Evolutionary conservation across 2,888 invertebrate species (phyloP).

Genomic region (Rhabditoides inermis): DNA sequence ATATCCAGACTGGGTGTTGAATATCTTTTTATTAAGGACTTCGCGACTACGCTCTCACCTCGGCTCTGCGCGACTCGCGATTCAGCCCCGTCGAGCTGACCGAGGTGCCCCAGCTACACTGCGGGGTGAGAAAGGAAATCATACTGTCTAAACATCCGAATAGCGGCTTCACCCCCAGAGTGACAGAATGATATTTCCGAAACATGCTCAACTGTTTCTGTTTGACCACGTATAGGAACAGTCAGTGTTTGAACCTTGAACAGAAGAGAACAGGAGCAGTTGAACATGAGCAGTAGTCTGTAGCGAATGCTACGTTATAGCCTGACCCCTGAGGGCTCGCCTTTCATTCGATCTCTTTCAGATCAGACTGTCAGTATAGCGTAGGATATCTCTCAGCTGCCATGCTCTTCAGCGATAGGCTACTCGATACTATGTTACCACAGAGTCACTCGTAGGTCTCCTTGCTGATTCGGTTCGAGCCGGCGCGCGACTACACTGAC

Average conservation of each 20-base stretch:
- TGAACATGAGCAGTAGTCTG: no score
- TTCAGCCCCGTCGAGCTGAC: conserved; percentile 88
- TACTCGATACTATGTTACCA: neutral
- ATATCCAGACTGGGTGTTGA: neutral
- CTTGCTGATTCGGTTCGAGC: conserved; percentile 89
- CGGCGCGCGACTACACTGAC: conserved; percentile 84
- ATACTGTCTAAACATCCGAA: neutral
- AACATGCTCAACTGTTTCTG: no score
- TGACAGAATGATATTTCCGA: neutral
- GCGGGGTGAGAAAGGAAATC: conserved; percentile 25
- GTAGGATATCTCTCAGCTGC: no score
- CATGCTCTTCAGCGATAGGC: no score
- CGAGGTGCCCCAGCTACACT: conserved; percentile 69
- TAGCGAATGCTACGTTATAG: no score
- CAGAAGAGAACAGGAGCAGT: no score
- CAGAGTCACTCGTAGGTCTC: conserved; percentile 73
- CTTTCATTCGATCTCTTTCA: no score
- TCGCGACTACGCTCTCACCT: conserved; percentile 44
- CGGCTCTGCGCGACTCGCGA: conserved; percentile 87
- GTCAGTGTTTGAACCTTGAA: no score
- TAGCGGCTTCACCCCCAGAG: neutral
- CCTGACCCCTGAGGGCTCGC: no score
- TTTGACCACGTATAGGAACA: no score
- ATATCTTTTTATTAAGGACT: conserved; percentile 20
- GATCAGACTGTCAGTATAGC: no score